Evolutionary conservation across 2,888 invertebrate species (phyloP).

Genomic region (Tanytarsus gracilentus): DNA sequence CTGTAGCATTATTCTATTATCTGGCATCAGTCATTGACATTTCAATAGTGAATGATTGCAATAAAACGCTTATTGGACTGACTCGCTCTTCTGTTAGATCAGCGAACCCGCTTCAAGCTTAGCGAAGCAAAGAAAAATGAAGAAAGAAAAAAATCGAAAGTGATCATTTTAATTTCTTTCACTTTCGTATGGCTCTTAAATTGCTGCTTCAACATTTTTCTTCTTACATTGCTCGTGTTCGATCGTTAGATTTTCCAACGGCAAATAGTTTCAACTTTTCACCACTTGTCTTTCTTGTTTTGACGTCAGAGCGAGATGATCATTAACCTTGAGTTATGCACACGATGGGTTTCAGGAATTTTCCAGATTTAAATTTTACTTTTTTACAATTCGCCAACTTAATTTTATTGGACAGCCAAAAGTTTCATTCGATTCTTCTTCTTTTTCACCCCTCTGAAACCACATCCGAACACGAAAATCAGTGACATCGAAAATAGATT

Average conservation of each 20-base stretch:
- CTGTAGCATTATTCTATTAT: not conserved
- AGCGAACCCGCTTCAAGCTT: slow-evolving; percentile 8
- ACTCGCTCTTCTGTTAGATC: slow-evolving; percentile 8
- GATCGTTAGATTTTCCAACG: not conserved
- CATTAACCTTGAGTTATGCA: slow-evolving; percentile 25
- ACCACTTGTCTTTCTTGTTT: slow-evolving; percentile 11
- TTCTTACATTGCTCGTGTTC: slow-evolving; percentile 3
- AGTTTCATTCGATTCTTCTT: too few species aligned
- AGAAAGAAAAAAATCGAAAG: slow-evolving; percentile 24
- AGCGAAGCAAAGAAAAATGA: slow-evolving; percentile 1
- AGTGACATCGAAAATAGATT: slow-evolving; percentile 4
- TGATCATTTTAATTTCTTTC: slow-evolving; percentile 26
- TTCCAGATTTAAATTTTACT: not conserved
- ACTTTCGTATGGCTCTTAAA: slow-evolving; percentile 14
- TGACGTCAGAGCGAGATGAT: slow-evolving; percentile 10
- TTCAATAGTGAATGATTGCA: slow-evolving; percentile 12
- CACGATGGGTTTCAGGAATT: too few species aligned
- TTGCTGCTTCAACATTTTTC: slow-evolving; percentile 7
- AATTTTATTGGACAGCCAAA: too few species aligned
- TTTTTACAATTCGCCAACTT: not conserved
- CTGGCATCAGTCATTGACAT: slow-evolving; percentile 12
- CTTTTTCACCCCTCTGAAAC: not conserved
- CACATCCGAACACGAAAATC: not conserved
- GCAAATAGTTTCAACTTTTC: slow-evolving; percentile 1
- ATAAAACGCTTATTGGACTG: slow-evolving; percentile 7